Base-by-base conservation (phyloP, 2,113 vertebrate species). In the Motacilla alba region DNA sequence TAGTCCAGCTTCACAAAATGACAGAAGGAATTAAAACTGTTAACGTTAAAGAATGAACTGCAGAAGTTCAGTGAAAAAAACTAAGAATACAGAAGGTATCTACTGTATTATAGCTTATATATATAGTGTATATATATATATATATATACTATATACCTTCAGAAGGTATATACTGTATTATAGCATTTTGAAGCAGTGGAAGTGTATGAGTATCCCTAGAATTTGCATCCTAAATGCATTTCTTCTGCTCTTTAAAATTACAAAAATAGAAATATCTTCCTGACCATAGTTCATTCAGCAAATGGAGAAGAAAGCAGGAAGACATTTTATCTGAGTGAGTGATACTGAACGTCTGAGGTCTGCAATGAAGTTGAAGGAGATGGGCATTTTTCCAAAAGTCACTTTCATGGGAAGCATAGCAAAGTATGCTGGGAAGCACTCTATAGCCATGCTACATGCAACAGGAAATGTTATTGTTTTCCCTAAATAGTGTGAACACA, bases 381-480 rank as follows among this genome's bases (percentile, higher is more conserved):
- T 59, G 46, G 66, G 63, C 50, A 9, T 88, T 93, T 88, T 88
- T 64, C 90, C 88, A 92, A 18, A 78, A 83, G 59, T 76, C 23
- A 20, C 28, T 86, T 87, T 64, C 55, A 47, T 11, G 59, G 67
- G 77, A 93, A 75, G 39, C 15, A n/a, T 10, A 16, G 37, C 27
- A 20, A 80, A 80, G 83, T 92, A 39, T 66, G 47, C 47, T 62
- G 78, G 92, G 86, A 95, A 95, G 67, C 13, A 21, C 27, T 52
- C 66, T 70, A 27, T 46, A 37, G 46, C 59, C 30, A 9, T 63
- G n/a, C n/a, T 80, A 26, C 26, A 21, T 49, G 41, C 47, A 90
- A 69, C 46, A 92, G 85, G 94, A 96, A 90, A 50, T 86, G 86
- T 46, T 74, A 85, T 44, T 89, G 37, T 87, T 89, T 73, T 91